phyloP scores from a whole-genome alignment of 2,888 invertebrate genomes.

The Pseudanteris insignis region DNA sequence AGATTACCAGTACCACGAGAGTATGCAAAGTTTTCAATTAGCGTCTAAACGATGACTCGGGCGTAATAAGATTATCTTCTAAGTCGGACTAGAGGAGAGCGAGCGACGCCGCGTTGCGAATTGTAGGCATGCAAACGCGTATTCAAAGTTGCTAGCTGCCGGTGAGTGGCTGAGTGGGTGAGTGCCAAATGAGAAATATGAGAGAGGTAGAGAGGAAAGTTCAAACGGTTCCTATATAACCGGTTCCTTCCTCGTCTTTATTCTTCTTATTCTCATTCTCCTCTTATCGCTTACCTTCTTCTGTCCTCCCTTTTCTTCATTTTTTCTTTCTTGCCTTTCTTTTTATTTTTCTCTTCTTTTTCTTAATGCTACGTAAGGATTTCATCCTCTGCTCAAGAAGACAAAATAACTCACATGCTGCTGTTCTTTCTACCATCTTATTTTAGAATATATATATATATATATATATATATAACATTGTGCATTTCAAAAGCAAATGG shows the following conservation, averaged over 20 bases:
- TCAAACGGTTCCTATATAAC: constrained; percentile 54
- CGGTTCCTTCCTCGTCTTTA: constrained; percentile 52
- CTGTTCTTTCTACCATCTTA: constrained; percentile 52
- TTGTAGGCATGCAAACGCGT: constrained; percentile 43
- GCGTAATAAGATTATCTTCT: constrained; percentile 17
- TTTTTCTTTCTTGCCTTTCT: constrained; percentile 20
- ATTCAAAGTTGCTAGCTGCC: constrained; percentile 40
- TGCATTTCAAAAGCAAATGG: no score
- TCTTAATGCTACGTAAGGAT: constrained; percentile 43
- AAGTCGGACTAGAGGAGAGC: constrained; percentile 27
- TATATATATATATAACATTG: no score
- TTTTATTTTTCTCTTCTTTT: constrained; percentile 33
- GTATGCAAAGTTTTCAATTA: no score
- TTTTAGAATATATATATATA: constrained; percentile 48
- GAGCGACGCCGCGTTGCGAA: constrained; percentile 47
- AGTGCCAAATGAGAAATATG: constrained; percentile 43
- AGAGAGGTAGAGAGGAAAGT: constrained; percentile 41
- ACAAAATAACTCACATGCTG: constrained; percentile 46
- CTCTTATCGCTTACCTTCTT: constrained; percentile 39
- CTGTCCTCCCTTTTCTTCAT: constrained; percentile 29
- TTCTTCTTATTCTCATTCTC: constrained; percentile 41
- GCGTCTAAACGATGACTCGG: background rate
- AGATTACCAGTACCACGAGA: no score
- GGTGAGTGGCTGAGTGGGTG: constrained; percentile 46
- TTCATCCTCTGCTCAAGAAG: constrained; percentile 39